A percentile compares a stretch with the other conserved stretches of the same genome.
phyloP scores from a whole-genome alignment of 2,888 invertebrate genomes.

The Coremacera marginata region DNA sequence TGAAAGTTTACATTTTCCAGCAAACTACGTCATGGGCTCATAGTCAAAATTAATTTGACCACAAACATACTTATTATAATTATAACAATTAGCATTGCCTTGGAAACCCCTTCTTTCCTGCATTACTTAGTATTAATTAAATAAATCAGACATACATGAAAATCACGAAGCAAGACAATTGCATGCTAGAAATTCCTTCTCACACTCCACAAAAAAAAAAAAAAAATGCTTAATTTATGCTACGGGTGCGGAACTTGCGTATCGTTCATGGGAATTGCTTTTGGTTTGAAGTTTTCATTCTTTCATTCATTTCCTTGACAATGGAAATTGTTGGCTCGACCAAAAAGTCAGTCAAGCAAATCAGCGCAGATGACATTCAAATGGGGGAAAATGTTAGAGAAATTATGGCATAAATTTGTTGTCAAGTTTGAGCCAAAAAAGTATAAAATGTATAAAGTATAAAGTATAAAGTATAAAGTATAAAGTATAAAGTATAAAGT shows the following conservation, averaged over 20 bases:
- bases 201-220: background rate
- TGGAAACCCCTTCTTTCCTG: background rate
- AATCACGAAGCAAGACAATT: conserved; percentile 28
- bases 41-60: conserved; percentile 27
- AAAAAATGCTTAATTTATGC: background rate
- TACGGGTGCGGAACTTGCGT: conserved; percentile 2
- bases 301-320: conserved; percentile 28
- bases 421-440: no score
- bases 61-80: conserved; percentile 1
- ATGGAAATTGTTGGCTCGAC: background rate
- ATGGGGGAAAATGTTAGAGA: background rate
- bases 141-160: conserved; percentile 16
- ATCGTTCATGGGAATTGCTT: conserved; percentile 26
- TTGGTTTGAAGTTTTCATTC: background rate
- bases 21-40: conserved; percentile 21
- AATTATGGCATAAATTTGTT: no score
- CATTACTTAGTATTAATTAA: conserved; percentile 11
- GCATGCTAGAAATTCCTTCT: conserved; percentile 8
- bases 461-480: no score
- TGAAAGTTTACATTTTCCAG: background rate
- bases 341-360: conserved; percentile 36
- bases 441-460: no score
- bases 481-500: no score
- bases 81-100: conserved; percentile 6
- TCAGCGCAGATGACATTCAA: conserved; percentile 1